These are phyloP conservation scores for Dromococcyx pavoninus DNA, from an alignment of 2,797 vertebrate genomes.

Conservation along the genomic window DNA sequence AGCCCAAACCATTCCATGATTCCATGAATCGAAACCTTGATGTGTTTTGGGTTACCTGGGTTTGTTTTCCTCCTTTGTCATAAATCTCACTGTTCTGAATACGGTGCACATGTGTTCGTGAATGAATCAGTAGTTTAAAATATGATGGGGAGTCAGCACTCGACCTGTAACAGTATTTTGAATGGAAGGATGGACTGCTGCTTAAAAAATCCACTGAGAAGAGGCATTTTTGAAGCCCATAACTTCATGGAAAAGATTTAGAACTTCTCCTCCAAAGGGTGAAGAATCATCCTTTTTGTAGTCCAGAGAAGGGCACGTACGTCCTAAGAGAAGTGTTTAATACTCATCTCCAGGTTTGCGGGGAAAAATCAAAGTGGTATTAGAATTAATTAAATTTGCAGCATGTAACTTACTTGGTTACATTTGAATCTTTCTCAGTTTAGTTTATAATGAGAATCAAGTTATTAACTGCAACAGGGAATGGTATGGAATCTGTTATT, in stretches of 20 bases:
- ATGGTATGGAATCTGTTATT: slow-evolving; percentile 50
- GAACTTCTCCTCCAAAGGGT: background rate
- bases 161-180: background rate
- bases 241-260: background rate
- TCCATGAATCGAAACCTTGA: background rate
- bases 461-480: slow-evolving; percentile 54
- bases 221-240: background rate
- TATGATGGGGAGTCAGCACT: background rate
- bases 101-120: background rate
- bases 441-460: slow-evolving; percentile 51
- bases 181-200: background rate
- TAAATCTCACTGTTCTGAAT: background rate
- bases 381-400: background rate
- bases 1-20: no score
- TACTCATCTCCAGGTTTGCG: background rate
- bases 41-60: background rate
- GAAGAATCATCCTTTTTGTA: background rate
- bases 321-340: background rate
- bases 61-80: background rate
- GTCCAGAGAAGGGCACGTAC: background rate
- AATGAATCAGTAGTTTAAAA: background rate
- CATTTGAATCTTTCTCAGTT: slow-evolving; percentile 51
- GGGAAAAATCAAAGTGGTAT: background rate
- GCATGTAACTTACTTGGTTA: slow-evolving; percentile 3
- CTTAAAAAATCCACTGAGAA: background rate